Evolutionary conservation across 2,888 invertebrate genomes (phyloP), one percentile per base, ranked within the genome.

Genomic region (Agrotis clavis): DNA sequence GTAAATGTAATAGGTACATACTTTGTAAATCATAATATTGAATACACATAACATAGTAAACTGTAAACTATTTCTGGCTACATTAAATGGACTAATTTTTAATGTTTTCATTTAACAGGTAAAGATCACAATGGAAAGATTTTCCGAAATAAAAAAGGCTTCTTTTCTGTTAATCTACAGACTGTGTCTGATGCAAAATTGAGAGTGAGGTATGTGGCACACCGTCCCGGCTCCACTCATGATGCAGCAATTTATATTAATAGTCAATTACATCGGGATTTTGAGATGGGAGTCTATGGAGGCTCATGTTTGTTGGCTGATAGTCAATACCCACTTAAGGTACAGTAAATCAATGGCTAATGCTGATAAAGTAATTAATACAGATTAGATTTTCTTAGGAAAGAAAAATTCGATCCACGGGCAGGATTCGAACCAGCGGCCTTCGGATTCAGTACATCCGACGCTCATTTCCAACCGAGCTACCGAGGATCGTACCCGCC

Each of bases 111-210:
- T 41, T 66, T 66, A 19, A 18, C 64, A 66, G 66, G 66, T 47
- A 63, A 63, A 64, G 30, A 67, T 41, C n/a, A 57, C 7, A 66
- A 79, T 47, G 74, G 66, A 35, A 63, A 77, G 47, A 56, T 73
- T 53, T 77, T 69, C 25, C 61, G 66, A 47, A 69, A 77, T 19
- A 63, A 69, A 14, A 77, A 74, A 30, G 70, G 64, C 5, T 74
- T 67, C 41, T 67, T 67, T 54, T 77, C 74, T 5, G 11, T 74
- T n/a, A 74, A 77, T 54, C 45, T 75, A 18, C 75, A 75, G 47
- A 75, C 71, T 0, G 64, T 75, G 4, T 67, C 59, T 53, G 59
- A 62, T 60, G 71, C 70, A 63, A 47, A 63, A 62, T 30, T 66
- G 25, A 64, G 35, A 66, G 60, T 75, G 7, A 67, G 35, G 14